A percentile compares a stretch with the other conserved stretches of the same genome.
phyloP scores from a whole-genome alignment of 1,140 invertebrate genomes.

The Tetragonula clypearis region DNA sequence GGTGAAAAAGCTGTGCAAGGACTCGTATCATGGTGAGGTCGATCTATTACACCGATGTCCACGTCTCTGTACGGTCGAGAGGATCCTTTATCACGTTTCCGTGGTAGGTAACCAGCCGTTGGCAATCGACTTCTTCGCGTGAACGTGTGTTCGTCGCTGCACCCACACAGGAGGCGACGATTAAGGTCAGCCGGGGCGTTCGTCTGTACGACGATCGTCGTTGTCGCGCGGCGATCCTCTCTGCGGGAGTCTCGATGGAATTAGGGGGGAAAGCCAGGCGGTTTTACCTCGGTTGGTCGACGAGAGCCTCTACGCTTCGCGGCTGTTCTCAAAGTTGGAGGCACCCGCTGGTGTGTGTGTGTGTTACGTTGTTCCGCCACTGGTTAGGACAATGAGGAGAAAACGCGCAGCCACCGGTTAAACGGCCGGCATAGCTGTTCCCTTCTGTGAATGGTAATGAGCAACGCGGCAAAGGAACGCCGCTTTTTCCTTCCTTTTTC shows the following conservation, averaged over 20 bases:
- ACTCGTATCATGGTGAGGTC: background rate
- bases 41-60: background rate
- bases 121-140: conserved; percentile 3
- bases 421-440: conserved; percentile 16
- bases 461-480: conserved; percentile 11
- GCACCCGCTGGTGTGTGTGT: background rate
- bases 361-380: conserved; percentile 21
- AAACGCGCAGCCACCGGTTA: conserved; percentile 10
- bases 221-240: conserved; percentile 14
- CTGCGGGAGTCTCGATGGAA: conserved; percentile 33
- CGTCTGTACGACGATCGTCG: background rate
- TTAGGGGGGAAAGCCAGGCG: conserved; percentile 29
- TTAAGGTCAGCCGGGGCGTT: conserved; percentile 36
- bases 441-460: conserved; percentile 43
- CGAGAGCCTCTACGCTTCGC: background rate
- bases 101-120: background rate
- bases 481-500: background rate
- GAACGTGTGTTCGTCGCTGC: background rate
- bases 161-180: conserved; percentile 12
- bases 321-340: conserved; percentile 10
- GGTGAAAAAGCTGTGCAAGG: background rate
- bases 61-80: background rate
- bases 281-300: conserved; percentile 14
- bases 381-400: conserved; percentile 32
- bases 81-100: conserved; percentile 3